These are phyloP conservation scores for Tiliacea aurago DNA, from an alignment of 2,888 invertebrate genomes.

Conservation along the genomic window DNA sequence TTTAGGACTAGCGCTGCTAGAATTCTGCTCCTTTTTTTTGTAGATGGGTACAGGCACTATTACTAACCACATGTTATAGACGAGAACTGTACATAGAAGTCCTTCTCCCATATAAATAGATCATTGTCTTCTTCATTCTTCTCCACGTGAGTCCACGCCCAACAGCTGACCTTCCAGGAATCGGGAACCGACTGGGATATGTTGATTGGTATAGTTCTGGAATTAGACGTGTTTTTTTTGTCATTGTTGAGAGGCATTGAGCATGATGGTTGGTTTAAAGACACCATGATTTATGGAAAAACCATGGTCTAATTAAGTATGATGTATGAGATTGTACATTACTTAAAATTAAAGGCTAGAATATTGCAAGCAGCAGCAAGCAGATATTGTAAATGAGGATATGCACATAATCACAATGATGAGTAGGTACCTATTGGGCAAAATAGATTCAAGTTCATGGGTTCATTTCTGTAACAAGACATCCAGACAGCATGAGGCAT, in stretches of 20 bases:
- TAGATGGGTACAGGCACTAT: neutral
- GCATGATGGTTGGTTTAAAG: neutral
- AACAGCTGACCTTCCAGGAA: conserved; percentile 71
- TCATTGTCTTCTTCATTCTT: conserved; percentile 74
- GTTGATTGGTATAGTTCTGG: conserved; percentile 73
- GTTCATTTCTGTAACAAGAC: neutral
- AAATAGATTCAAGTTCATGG: neutral
- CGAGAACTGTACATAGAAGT: conserved; percentile 90
- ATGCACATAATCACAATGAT: neutral
- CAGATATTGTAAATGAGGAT: neutral
- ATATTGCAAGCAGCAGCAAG: neutral
- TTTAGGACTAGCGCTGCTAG: neutral
- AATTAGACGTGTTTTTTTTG: conserved; percentile 37
- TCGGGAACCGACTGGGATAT: conserved; percentile 67
- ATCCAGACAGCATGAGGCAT: neutral
- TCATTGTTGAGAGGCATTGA: neutral
- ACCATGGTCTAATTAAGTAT: neutral
- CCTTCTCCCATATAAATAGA: conserved; percentile 90
- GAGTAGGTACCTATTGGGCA: too few relatives aligned
- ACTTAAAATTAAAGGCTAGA: neutral
- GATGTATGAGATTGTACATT: neutral
- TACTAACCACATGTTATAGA: conserved; percentile 85
- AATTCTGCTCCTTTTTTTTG: neutral
- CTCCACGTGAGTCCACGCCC: conserved; percentile 75
- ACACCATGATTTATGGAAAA: neutral